Evolutionary conservation across 2,797 vertebrate genomes (phyloP).

Genomic region (Myiothlypis coronata): DNA sequence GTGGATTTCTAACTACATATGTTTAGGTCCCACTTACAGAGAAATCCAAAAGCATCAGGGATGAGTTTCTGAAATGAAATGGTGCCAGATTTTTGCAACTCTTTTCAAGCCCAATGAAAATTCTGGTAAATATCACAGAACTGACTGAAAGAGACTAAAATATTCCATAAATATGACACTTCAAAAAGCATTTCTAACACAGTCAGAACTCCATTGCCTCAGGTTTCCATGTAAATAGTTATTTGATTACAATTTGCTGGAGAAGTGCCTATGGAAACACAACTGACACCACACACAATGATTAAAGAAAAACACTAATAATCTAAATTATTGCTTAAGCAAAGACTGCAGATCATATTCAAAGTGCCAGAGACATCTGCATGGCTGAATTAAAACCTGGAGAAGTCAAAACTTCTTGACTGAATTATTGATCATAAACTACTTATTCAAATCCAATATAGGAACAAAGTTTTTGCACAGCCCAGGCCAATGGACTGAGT

Average conservation of each 20-base stretch:
- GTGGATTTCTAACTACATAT: neutral
- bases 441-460: neutral
- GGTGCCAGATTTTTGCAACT: neutral
- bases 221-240: neutral
- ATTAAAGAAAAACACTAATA: neutral
- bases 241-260: neutral
- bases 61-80: neutral
- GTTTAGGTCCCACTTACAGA: neutral
- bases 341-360: neutral
- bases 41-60: neutral
- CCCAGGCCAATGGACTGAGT: neutral
- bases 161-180: neutral
- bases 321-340: neutral
- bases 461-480: neutral
- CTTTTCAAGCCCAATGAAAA: neutral
- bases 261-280: neutral
- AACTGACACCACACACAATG: neutral
- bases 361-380: neutral
- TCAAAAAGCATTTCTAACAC: neutral
- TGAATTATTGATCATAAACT: neutral
- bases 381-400: neutral
- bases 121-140: neutral
- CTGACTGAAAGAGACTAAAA: neutral
- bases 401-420: neutral
- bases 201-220: neutral